A percentile compares a stretch with the other conserved stretches of the same genome.
Evolutionary conservation across 2,113 vertebrate genomes (phyloP).

Genomic region (Heloderma charlesbogerti): DNA sequence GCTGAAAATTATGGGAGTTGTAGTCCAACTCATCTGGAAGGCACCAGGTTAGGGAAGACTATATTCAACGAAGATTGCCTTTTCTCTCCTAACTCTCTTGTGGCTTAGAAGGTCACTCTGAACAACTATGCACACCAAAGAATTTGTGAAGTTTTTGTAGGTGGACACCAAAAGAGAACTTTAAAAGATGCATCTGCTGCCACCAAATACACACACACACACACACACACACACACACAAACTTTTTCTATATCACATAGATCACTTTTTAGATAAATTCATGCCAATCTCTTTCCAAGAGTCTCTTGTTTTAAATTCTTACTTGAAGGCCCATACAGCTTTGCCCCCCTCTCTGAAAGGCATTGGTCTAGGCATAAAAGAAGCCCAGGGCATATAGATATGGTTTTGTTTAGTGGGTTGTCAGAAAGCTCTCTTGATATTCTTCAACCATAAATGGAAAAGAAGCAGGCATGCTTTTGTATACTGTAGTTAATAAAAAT

Average conservation of each 20-base stretch:
- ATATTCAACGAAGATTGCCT: too few relatives aligned
- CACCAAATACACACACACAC: background rate
- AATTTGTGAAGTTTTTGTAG: background rate
- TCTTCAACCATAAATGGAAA: constrained; percentile 81
- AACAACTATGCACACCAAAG: constrained; percentile 12
- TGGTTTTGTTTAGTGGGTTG: constrained; percentile 52
- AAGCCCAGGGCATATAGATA: constrained; percentile 43
- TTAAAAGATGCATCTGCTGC: background rate
- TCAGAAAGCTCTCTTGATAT: constrained; percentile 56
- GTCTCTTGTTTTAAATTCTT: constrained; percentile 3
- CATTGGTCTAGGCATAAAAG: fast-evolving
- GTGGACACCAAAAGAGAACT: background rate
- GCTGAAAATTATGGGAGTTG: too few relatives aligned
- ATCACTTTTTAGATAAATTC: background rate
- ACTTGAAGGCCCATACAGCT: background rate
- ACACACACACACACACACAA: background rate
- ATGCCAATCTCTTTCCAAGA: background rate
- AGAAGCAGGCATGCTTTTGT: constrained; percentile 62
- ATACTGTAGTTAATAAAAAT: constrained; percentile 66
- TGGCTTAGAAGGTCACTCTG: constrained; percentile 19
- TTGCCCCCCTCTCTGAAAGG: background rate
- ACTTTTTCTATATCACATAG: too few relatives aligned
- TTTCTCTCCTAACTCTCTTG: background rate
- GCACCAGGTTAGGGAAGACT: too few relatives aligned
- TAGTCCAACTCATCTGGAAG: too few relatives aligned